Conservation (phyloP, 2,113 vertebrate species). For the Narcine bancroftii region DNA sequence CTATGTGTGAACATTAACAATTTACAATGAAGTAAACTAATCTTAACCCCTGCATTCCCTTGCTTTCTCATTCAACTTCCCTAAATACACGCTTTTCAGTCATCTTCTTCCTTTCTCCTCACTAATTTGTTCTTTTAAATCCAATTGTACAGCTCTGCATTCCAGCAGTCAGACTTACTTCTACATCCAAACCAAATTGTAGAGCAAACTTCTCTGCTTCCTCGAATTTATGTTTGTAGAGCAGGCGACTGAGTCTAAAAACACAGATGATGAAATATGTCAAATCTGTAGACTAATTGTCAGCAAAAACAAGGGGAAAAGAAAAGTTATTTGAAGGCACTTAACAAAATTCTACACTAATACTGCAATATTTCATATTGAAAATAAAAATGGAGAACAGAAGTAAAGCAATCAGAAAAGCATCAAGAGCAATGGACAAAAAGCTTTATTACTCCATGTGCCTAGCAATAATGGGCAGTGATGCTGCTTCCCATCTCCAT, state of each 20-base stretch:
- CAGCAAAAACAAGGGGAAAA: background rate
- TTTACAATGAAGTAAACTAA: too few species aligned
- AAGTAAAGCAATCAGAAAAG: background rate
- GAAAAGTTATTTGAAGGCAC: background rate
- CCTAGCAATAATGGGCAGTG: too few species aligned
- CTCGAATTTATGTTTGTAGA: slow-evolving; percentile 86
- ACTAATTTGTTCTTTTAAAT: background rate
- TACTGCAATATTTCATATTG: background rate
- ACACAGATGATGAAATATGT: slow-evolving; percentile 19
- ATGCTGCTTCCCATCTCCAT: too few species aligned
- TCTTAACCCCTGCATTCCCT: too few species aligned
- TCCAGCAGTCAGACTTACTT: slow-evolving; percentile 56
- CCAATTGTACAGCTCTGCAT: background rate
- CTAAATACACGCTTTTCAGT: background rate
- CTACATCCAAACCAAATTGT: slow-evolving; percentile 83
- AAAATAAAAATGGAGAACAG: background rate
- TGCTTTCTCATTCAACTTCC: background rate
- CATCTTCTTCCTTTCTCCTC: too few species aligned
- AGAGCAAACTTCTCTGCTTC: slow-evolving; percentile 91
- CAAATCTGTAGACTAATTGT: background rate
- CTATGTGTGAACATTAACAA: too few species aligned
- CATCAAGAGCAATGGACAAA: background rate
- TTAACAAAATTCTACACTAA: background rate
- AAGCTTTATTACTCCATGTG: too few species aligned
- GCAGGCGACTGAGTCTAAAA: slow-evolving; percentile 77